phyloP scores from a whole-genome alignment of 2,113 vertebrate species.

The Alaudala cheleensis region DNA sequence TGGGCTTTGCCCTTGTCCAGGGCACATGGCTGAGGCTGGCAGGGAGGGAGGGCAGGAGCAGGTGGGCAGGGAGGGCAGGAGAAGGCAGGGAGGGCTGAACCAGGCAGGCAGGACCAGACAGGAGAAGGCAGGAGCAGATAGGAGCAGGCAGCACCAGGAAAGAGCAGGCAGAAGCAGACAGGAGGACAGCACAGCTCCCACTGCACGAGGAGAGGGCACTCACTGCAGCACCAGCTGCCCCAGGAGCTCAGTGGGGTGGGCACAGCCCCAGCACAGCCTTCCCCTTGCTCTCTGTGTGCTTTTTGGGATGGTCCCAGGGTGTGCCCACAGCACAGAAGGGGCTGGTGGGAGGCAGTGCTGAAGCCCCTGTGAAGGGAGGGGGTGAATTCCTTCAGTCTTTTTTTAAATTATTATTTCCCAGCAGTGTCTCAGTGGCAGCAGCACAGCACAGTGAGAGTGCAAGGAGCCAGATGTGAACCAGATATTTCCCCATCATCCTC shows the following conservation, averaged over 20 bases:
- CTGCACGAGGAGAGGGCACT: background rate
- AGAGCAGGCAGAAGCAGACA: background rate
- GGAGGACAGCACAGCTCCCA: background rate
- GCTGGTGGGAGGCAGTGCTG: fast-evolving
- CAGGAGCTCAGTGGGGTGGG: background rate
- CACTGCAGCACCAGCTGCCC: background rate
- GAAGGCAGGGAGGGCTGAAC: background rate
- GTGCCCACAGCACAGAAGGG: background rate
- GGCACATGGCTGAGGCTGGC: background rate
- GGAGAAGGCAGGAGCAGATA: no score
- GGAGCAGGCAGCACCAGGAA: background rate
- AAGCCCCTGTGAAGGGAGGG: background rate
- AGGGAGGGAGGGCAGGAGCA: background rate
- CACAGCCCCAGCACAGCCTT: background rate
- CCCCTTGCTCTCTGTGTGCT: background rate
- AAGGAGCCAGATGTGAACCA: background rate
- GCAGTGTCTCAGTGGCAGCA: background rate
- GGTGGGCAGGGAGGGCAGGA: background rate
- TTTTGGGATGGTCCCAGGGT: background rate
- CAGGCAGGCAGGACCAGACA: background rate
- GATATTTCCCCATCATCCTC: background rate
- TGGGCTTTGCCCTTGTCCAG: background rate
- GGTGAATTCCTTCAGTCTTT: background rate
- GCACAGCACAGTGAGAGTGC: background rate
- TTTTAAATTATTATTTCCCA: background rate